Evolutionary conservation across 2,113 vertebrate genomes (phyloP), one percentile per base, ranked within the genome.

Genomic region (Rhineura floridana): DNA sequence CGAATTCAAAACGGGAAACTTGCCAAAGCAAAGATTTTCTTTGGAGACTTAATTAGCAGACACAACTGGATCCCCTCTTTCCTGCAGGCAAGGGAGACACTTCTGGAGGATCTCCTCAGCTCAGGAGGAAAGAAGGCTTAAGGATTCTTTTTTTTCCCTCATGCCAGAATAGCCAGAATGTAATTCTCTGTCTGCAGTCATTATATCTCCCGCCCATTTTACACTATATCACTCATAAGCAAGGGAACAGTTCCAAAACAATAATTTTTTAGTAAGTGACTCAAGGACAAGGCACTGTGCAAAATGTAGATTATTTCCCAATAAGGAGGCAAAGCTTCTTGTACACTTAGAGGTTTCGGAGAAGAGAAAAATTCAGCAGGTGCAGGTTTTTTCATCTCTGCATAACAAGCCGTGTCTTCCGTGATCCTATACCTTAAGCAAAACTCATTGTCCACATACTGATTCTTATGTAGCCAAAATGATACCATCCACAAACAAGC

Each of bases 21-120:
- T 91, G 91, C 87, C 83, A 92, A 81, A 62, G 89, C 23, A 84
- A 72, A 73, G 0, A 23, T 86, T 87, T 91, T 89, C 19, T 90
- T 93, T 79, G 1, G 80, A 80, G 48, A 81, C 13, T 7, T 73
- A 88, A 91, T 94, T 93, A 93, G 78, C 59, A 92, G 86, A 70
- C 36, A 86, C 52, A 50, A 81, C 23, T 89, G 89, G 1, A 84
- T 80, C 88, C 78, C 30, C 44, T 36, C 50, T 94, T 85, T 48
- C 83, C 78, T n/a, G 13, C n/a, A 79, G 36, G 69, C 39, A 75
- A 85, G 82, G 48, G 11, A 72, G 12, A 42, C 2, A 44, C 62
- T 91, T 39, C 50, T 67, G 84, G 8, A 84, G 6, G 62, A 13
- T 2, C 76, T 88, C 75, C 23, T 25, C 84, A 69, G n/a, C 7